Percentiles rank a stretch among this genome's conserved stretches.
These are phyloP conservation scores for Aegithalos caudatus DNA, from an alignment of 2,113 vertebrate genomes.

Conservation along the genomic window DNA sequence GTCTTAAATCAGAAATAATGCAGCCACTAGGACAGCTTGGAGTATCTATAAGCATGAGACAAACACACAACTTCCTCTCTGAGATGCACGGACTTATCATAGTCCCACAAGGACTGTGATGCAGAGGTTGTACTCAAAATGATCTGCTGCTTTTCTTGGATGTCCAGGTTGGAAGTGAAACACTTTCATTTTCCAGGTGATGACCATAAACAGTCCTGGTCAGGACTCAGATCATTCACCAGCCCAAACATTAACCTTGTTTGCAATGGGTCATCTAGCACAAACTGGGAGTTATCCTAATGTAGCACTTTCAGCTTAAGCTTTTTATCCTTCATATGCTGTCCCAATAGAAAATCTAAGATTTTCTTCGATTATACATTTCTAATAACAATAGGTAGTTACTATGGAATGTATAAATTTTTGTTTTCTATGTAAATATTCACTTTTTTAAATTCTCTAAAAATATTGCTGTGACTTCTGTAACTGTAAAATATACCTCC, in stretches of 20 bases:
- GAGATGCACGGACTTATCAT: not conserved
- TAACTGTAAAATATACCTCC: not conserved
- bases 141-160: not conserved
- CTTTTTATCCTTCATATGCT: not conserved
- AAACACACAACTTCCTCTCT: not conserved
- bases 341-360: not conserved
- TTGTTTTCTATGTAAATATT: not conserved
- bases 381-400: not conserved
- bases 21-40: not conserved
- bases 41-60: not conserved
- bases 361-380: not conserved
- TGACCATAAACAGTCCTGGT: not conserved
- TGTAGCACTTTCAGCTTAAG: not conserved
- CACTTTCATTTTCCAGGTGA: not conserved
- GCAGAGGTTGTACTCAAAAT: not conserved
- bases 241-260: not conserved
- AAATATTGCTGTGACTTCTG: not conserved
- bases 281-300: not conserved
- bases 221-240: not conserved
- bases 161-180: not conserved
- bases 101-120: conserved; percentile 42
- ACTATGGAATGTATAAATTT: not conserved
- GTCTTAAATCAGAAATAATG: not conserved
- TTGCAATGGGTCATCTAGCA: not conserved
- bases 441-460: not conserved